phyloP scores from a whole-genome alignment of 2,888 invertebrate species.

The Xestia sexstrigata region DNA sequence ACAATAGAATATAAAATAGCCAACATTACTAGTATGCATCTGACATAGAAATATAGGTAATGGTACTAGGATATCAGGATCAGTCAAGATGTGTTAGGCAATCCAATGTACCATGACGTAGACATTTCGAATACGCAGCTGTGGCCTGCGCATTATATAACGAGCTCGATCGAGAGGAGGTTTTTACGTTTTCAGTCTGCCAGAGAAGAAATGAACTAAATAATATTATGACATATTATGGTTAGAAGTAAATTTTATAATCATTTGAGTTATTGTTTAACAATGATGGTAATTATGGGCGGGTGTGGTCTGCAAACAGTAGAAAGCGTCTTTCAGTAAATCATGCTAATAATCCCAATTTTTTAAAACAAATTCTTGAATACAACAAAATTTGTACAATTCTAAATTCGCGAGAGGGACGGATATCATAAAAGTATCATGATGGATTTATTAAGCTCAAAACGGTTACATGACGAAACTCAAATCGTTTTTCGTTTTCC shows the following conservation, averaged over 20 bases:
- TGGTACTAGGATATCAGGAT: conserved; percentile 15
- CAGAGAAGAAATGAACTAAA: not conserved
- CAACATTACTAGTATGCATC: not conserved
- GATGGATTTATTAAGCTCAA: not conserved
- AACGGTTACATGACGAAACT: not conserved
- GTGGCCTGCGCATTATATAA: conserved; percentile 7
- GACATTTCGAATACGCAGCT: conserved; percentile 26
- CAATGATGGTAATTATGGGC: too few relatives aligned
- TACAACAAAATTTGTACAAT: not conserved
- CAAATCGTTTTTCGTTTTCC: too few relatives aligned
- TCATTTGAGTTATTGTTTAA: too few relatives aligned
- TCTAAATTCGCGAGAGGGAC: not conserved
- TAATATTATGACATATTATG: too few relatives aligned
- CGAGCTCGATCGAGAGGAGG: not conserved
- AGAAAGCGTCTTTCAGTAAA: not conserved
- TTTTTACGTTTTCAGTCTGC: conserved; percentile 1
- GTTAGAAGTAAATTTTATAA: too few relatives aligned
- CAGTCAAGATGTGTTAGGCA: conserved; percentile 14
- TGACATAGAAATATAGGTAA: not conserved
- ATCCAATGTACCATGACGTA: conserved; percentile 9
- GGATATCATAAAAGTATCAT: not conserved
- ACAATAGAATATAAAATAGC: not conserved
- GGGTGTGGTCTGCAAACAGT: not conserved
- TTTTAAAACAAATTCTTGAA: not conserved
- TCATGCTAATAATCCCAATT: too few relatives aligned